Base-by-base conservation (phyloP, 2,113 vertebrate genomes). In the Cyanocitta stelleri region DNA sequence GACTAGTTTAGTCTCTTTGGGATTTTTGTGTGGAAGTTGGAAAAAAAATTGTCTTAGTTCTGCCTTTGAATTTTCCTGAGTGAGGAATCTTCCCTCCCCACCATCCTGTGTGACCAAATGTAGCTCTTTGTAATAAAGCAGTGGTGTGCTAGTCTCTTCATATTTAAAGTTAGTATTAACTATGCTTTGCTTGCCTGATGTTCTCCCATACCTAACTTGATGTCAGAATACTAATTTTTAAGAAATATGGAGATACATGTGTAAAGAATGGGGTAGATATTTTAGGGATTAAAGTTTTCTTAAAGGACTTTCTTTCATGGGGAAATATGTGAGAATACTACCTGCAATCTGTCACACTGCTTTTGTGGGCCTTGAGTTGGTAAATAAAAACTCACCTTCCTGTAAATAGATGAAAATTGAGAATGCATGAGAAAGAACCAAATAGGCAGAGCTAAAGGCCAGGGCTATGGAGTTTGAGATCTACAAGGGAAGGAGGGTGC, bases 1-100 rank as follows among this genome's bases (percentile, higher is more conserved):
- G 91, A 69, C 86, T 89, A 87, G 89, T 89, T 97, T 94, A 74
- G n/a, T 91, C 84, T 96, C 79, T 84, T 27, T 46, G 35, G 83
- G 59, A 84, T 86, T 89, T 94, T 90, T 18, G 14, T 73, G 35
- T 24, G 58, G 44, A 94, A 74, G 52, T 67, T 96, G 74, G 84
- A 74, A 85, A 87, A 87, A 81, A 55, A 18, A 11, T 85, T 16
- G 2, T 58, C 12, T 39, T 85, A 49, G 32, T 87, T 72, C 74
- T 97, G 73, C 56, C 75, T 96, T 85, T 87, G 69, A 89, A 89
- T 91, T 94, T 91, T 49, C 44, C 21, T 32, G 51, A 51, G 32
- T 43, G 51, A 73, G 59, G 24, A 56, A 56, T 68, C 23, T 71
- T 72, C 26, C 39, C 17, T 84, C 44, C 62, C 63, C 10, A 3